phyloP scores from a whole-genome alignment of 2,113 vertebrate species.

The Takifugu bimaculatus region DNA sequence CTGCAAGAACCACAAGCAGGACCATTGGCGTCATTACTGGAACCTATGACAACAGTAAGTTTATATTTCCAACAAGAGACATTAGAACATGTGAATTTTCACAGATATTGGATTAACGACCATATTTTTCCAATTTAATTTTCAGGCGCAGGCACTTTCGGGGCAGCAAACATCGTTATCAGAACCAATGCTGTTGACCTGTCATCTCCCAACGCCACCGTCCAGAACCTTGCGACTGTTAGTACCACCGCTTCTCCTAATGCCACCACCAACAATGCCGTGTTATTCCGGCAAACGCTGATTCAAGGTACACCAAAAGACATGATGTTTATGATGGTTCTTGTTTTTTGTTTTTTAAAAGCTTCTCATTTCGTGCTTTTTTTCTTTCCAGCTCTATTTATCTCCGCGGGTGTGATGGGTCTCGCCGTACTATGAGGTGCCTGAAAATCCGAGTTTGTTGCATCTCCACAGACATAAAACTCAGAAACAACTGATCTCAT shows the following conservation, averaged over 20 bases:
- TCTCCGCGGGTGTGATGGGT: slow-evolving; percentile 18
- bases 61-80: not conserved
- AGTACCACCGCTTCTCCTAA: not conserved
- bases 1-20: fast-evolving
- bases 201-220: not conserved
- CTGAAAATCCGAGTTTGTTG: not conserved
- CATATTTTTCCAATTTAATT: not conserved
- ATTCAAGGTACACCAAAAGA: slow-evolving; percentile 35
- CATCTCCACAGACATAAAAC: not conserved
- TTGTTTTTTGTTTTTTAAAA: not conserved
- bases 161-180: fast-evolving
- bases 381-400: slow-evolving; percentile 38
- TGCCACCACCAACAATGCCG: not conserved
- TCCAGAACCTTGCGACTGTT: slow-evolving; percentile 17
- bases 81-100: not conserved
- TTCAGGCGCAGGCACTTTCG: not conserved
- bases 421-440: slow-evolving; percentile 26
- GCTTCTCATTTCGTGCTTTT: not conserved
- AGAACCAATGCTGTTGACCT: not conserved
- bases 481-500: not conserved
- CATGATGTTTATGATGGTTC: too few relatives aligned
- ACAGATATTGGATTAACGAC: too few relatives aligned
- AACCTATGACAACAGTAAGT: slow-evolving; percentile 19
- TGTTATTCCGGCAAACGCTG: slow-evolving; percentile 31
- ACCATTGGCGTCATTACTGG: not conserved